Conservation (phyloP, 1,140 invertebrate species). For the Penaeus japonicus region DNA sequence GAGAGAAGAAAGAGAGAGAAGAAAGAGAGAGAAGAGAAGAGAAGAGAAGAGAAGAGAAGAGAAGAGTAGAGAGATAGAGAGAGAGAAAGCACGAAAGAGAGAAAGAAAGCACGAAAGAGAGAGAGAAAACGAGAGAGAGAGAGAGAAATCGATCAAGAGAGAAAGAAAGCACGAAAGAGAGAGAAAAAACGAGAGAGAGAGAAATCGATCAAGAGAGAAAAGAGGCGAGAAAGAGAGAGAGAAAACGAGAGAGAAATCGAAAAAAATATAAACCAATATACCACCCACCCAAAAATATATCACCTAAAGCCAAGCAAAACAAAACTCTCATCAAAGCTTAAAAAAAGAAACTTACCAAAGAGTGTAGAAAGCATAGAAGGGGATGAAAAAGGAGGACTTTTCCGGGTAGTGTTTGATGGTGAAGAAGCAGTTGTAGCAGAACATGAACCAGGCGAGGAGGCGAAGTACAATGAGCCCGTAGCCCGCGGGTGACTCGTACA, state of each 20-base stretch:
- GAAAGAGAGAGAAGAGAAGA: neutral
- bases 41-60: neutral
- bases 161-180: too few species aligned
- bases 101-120: neutral
- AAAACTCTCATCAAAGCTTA: neutral
- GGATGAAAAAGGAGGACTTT: conserved; percentile 76
- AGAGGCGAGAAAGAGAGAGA: too few species aligned
- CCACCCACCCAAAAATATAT: too few species aligned
- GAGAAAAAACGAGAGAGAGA: too few species aligned
- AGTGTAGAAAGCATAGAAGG: conserved; percentile 81
- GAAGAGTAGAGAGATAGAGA: neutral
- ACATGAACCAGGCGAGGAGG: conserved; percentile 83
- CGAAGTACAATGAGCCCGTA: conserved; percentile 82
- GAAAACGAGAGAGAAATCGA: too few species aligned
- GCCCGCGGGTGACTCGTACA: conserved; percentile 88
- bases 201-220: too few species aligned
- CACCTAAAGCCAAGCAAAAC: too few species aligned
- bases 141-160: too few species aligned
- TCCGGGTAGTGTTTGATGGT: conserved; percentile 84
- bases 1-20: too few species aligned
- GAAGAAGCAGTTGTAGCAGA: conserved; percentile 81
- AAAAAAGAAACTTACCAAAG: conserved; percentile 74
- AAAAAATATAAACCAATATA: too few species aligned
- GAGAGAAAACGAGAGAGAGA: too few species aligned
- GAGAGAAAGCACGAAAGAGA: neutral